Base-by-base conservation (phyloP, 2,113 vertebrate species). In the Echinops telfairi region DNA sequence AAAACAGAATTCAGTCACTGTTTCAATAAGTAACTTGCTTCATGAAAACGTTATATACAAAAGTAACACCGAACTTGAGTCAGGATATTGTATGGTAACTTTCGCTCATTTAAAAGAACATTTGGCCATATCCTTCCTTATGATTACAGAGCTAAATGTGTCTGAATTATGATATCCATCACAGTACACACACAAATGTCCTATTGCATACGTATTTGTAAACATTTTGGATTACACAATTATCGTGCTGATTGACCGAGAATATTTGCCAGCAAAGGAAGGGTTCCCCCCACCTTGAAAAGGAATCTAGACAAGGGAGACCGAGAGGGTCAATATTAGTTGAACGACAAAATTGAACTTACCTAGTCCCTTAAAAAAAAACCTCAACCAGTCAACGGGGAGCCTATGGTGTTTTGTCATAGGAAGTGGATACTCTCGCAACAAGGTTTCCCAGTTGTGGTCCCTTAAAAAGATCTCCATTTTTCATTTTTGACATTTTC, bases 1-100 rank as follows among this genome's bases (percentile, higher is more conserved):
- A 76, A 76, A 85, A 76, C 70, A 92, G 71, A 93, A 91, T 53
- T 33, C 29, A 84, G 64, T 81, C 71, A 73, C 23, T 92, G 76
- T 85, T 93, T 93, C 89, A 88, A 79, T 70, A n/a, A 92, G 8
- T 89, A 86, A 66, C 1, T 43, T 92, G 20, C 93, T 80, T 17
- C 78, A 57, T 47, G 23, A 76, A 82, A 83, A 83, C 73, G 29
- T 36, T 78, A 19, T 73, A 36, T 38, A 60, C 53, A 82, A 87
- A 77, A 40, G n/a, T 19, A 92, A 78, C 10, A 58, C 29, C n/a
- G 2, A 23, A 86, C 20, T 83, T 68, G 64, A 17, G 9, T 81
- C 12, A 38, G 12, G 68, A 4, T 47, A 23, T 83, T 68, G 19
- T 36, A 20, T 25, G 20, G 0, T n/a, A 70, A 70, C 85, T 70